Percentiles rank a stretch among this genome's conserved stretches.
Conservation (phyloP, 2,888 invertebrate genomes). For the Neoitamus cyanurus region DNA sequence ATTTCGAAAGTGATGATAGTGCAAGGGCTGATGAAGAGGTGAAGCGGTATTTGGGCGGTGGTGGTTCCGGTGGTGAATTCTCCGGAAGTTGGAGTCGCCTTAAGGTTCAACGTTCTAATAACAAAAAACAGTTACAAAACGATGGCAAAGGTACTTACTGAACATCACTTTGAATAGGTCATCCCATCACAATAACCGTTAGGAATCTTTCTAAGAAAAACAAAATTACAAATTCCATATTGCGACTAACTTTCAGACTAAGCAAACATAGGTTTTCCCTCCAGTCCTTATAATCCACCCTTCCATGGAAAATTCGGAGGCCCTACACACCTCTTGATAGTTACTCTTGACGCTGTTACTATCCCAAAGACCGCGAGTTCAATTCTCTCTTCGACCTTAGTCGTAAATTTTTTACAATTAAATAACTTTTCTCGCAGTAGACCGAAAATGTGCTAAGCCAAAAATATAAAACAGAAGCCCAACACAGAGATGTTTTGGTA, state of each 20-base stretch:
- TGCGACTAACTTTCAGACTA: not conserved
- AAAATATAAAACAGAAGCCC: too few species aligned
- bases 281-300: not conserved
- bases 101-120: constrained; percentile 66
- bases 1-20: constrained; percentile 68
- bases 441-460: too few species aligned
- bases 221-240: not conserved
- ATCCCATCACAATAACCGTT: constrained; percentile 17
- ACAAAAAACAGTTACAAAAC: constrained; percentile 54
- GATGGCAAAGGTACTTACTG: constrained; percentile 4
- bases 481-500: too few species aligned
- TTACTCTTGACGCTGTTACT: too few species aligned
- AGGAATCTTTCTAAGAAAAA: not conserved
- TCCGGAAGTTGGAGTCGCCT: constrained; percentile 72
- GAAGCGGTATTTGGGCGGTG: constrained; percentile 63
- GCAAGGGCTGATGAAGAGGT: constrained; percentile 72
- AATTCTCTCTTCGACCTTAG: too few species aligned
- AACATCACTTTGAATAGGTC: not conserved
- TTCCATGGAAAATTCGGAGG: not conserved
- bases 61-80: constrained; percentile 57
- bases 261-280: not conserved
- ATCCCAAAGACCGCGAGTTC: too few species aligned
- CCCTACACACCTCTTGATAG: too few species aligned
- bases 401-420: too few species aligned
- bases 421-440: too few species aligned